phyloP scores from a whole-genome alignment of 2,888 invertebrate species.

The Xestia xanthographa region DNA sequence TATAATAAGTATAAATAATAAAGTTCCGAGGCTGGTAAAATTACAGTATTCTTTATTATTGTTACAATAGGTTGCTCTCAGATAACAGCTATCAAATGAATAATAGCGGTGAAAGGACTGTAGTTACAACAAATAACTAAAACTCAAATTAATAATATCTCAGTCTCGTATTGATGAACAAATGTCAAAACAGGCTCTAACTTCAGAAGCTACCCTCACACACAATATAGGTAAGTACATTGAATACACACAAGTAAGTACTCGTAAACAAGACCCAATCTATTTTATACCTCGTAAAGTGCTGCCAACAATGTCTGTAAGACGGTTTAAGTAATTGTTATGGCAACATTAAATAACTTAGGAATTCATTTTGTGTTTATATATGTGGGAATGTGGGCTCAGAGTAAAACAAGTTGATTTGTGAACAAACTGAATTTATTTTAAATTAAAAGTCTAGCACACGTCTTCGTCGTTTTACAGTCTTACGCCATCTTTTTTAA shows the following conservation, averaged over 20 bases:
- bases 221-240: not conserved
- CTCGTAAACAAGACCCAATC: conserved; percentile 28
- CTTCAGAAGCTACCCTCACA: not conserved
- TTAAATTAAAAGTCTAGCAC: too few relatives aligned
- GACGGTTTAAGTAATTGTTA: conserved; percentile 28
- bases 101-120: not conserved
- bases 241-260: not conserved
- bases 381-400: too few relatives aligned
- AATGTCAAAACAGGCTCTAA: not conserved
- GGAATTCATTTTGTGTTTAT: conserved; percentile 27
- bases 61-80: not conserved
- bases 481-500: too few relatives aligned
- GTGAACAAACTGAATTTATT: too few relatives aligned
- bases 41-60: not conserved
- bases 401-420: too few relatives aligned
- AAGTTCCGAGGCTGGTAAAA: not conserved
- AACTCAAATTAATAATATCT: not conserved
- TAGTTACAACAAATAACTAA: not conserved
- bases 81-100: not conserved
- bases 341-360: conserved; percentile 3
- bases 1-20: too few relatives aligned
- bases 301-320: conserved; percentile 23
- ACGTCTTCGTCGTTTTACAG: too few relatives aligned
- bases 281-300: conserved; percentile 42
- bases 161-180: not conserved